phyloP scores from a whole-genome alignment of 2,113 vertebrate genomes.

The Muntiacus reevesi region DNA sequence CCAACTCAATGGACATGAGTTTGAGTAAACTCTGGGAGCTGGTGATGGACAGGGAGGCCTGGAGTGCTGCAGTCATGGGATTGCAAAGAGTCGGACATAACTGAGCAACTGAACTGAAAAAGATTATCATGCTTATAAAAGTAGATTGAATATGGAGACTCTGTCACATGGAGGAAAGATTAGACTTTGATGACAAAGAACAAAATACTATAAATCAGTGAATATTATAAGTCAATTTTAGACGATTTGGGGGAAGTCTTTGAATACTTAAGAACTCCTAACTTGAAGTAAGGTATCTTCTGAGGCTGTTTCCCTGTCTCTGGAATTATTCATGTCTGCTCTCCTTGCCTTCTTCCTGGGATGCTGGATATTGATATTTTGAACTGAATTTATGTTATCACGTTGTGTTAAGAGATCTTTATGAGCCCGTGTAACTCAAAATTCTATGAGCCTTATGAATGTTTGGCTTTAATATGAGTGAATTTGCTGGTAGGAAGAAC shows the following conservation, averaged over 20 bases:
- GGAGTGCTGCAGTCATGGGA: not conserved
- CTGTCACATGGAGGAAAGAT: not conserved
- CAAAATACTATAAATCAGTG: not conserved
- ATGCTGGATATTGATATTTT: not conserved
- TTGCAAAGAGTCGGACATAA: rapidly evolving
- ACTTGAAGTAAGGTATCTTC: not conserved
- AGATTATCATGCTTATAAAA: not conserved
- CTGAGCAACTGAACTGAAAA: not conserved
- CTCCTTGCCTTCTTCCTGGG: not conserved
- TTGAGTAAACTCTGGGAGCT: not conserved
- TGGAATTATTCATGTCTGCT: not conserved
- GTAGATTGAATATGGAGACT: not conserved
- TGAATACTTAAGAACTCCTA: not conserved
- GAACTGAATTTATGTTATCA: not conserved
- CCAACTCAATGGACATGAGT: not conserved
- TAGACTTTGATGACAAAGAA: not conserved
- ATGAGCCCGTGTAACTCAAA: not conserved
- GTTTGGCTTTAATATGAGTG: not conserved
- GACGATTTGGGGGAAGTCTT: not conserved
- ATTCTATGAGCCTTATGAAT: not conserved
- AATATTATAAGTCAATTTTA: not conserved
- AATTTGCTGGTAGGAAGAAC: not conserved
- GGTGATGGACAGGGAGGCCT: not conserved
- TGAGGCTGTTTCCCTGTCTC: not conserved
- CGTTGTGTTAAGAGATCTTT: not conserved